Percentiles rank a stretch among this genome's conserved stretches.
phyloP scores from a whole-genome alignment of 2,113 vertebrate species.

The Melanostigma gelatinosum region DNA sequence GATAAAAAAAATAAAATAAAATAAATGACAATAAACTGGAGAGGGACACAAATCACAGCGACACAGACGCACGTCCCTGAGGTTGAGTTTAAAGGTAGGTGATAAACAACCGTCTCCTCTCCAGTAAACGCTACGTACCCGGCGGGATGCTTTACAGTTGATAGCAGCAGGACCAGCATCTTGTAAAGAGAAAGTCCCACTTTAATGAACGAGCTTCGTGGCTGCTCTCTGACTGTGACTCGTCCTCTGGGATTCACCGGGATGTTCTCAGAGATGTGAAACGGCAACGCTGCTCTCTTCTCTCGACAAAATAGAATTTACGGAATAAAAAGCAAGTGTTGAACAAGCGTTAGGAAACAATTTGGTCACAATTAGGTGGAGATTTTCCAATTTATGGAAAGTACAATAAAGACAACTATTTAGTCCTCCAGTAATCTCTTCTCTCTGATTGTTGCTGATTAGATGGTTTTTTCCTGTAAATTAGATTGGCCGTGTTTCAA shows the following conservation, averaged over 20 bases:
- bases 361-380: neutral
- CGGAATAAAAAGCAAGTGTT: neutral
- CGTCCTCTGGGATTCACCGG: conserved; percentile 32
- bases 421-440: neutral
- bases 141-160: conserved; percentile 46
- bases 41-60: conserved; percentile 49
- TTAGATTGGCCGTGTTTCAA: neutral
- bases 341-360: neutral
- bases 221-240: conserved; percentile 47
- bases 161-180: conserved; percentile 9
- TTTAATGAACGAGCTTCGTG: conserved; percentile 26
- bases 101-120: conserved; percentile 32
- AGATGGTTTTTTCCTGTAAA: no score
- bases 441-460: neutral
- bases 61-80: conserved; percentile 32
- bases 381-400: neutral
- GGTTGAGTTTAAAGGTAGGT: conserved; percentile 34
- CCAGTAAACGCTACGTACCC: conserved; percentile 40
- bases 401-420: neutral
- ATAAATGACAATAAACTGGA: conserved; percentile 8
- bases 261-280: neutral
- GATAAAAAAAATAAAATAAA: neutral
- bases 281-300: neutral
- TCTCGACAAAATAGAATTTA: neutral
- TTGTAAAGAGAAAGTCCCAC: conserved; percentile 42